Percentiles rank a stretch among this genome's conserved stretches.
phyloP scores from a whole-genome alignment of 1,140 invertebrate genomes.

The Melipona quadrifasciata region DNA sequence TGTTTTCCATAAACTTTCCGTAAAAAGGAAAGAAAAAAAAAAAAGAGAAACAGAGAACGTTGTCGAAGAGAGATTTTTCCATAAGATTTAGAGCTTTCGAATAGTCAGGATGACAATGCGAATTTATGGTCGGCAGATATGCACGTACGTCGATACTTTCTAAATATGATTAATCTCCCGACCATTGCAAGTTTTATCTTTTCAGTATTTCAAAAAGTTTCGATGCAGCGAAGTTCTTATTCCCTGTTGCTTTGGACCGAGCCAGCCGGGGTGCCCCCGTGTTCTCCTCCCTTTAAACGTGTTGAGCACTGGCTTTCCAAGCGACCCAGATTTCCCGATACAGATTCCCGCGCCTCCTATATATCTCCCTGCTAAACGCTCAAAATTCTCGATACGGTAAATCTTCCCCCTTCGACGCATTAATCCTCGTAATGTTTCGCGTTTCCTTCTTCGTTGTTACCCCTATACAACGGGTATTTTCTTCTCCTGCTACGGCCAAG shows the following conservation, averaged over 20 bases:
- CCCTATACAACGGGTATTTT: background rate
- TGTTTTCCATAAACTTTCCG: too few species aligned
- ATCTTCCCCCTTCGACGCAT: constrained; percentile 1
- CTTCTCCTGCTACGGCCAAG: background rate
- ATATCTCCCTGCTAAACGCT: background rate
- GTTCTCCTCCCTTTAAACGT: constrained; percentile 8
- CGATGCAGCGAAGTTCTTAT: background rate
- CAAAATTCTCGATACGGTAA: constrained; percentile 17
- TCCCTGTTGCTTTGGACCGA: constrained; percentile 13
- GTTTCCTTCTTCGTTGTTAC: background rate
- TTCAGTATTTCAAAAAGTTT: background rate
- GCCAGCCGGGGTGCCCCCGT: background rate
- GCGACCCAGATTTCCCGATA: constrained; percentile 26
- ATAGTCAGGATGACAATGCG: background rate
- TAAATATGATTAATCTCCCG: background rate
- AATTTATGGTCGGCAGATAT: background rate
- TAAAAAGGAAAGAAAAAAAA: too few species aligned
- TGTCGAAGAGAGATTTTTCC: background rate
- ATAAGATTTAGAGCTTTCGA: background rate
- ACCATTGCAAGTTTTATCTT: background rate
- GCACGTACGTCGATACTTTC: background rate
- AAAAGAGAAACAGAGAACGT: background rate
- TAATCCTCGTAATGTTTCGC: constrained; percentile 15
- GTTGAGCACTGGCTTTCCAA: constrained; percentile 13
- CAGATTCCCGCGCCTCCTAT: background rate